Percentiles rank a stretch among this genome's conserved stretches.
phyloP scores from a whole-genome alignment of 2,888 invertebrate species.

The Mythimna pallens region DNA sequence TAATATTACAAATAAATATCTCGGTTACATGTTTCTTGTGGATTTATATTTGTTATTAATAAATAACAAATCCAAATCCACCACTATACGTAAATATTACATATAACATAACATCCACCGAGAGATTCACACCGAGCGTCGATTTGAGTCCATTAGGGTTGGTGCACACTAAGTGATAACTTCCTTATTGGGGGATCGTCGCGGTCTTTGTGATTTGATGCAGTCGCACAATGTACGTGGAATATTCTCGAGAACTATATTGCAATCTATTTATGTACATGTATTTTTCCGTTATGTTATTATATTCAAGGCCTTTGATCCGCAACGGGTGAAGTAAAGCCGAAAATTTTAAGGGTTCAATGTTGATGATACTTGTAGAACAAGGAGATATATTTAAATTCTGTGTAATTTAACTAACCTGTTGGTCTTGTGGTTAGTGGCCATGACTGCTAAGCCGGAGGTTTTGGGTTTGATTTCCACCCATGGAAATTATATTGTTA shows the following conservation, averaged over 20 bases:
- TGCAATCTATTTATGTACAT: slow-evolving; percentile 56
- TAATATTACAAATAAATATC: no score
- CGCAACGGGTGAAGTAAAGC: background rate
- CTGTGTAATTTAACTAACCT: no score
- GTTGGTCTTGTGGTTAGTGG: no score
- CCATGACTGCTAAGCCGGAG: no score
- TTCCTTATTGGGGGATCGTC: slow-evolving; percentile 76
- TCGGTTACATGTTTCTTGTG: no score
- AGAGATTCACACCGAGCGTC: slow-evolving; percentile 59
- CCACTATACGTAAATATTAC: slow-evolving; percentile 3
- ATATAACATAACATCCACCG: slow-evolving; percentile 36
- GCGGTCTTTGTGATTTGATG: slow-evolving; percentile 73
- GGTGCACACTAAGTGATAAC: slow-evolving; percentile 76
- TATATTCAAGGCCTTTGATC: slow-evolving; percentile 11
- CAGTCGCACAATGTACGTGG: slow-evolving; percentile 59
- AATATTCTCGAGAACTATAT: slow-evolving; percentile 51
- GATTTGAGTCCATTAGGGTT: slow-evolving; percentile 71
- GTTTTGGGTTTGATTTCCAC: no score
- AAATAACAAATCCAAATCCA: slow-evolving; percentile 33
- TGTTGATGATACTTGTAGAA: no score
- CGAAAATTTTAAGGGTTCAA: background rate
- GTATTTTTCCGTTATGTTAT: slow-evolving; percentile 35
- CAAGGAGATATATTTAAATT: no score
- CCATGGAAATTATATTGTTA: no score
- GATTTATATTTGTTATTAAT: background rate